Evolutionary conservation across 2,113 vertebrate genomes (phyloP).

Genomic region (Fukomys damarensis): DNA sequence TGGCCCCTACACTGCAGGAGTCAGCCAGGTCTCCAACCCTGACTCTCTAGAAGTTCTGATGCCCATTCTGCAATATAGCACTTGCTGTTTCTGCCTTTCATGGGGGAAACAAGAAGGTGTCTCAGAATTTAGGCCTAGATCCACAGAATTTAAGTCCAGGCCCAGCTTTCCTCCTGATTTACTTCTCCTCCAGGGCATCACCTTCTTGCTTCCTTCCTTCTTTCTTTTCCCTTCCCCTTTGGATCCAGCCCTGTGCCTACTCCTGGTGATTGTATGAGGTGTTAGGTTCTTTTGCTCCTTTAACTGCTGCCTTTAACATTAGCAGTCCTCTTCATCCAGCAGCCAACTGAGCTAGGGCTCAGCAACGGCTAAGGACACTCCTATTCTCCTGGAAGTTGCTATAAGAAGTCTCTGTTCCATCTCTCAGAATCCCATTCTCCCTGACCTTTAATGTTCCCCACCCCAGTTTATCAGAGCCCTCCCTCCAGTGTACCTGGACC

Average conservation of each 20-base stretch:
- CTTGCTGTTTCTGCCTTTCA: background rate
- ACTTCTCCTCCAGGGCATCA: too few relatives aligned
- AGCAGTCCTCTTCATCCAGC: background rate
- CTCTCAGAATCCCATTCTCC: background rate
- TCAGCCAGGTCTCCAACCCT: rapidly evolving
- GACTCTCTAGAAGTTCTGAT: background rate
- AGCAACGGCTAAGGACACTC: background rate
- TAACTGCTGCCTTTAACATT: background rate
- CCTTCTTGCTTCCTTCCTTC: too few relatives aligned
- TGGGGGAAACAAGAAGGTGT: background rate
- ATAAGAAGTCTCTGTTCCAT: background rate
- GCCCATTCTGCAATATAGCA: background rate
- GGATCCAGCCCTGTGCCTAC: too few relatives aligned
- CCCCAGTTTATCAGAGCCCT: background rate
- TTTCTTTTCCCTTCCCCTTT: too few relatives aligned
- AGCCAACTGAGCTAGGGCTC: background rate
- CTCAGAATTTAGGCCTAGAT: background rate
- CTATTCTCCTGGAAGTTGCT: background rate
- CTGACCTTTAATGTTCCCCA: background rate
- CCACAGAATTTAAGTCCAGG: background rate
- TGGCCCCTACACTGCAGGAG: background rate
- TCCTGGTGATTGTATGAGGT: too few relatives aligned
- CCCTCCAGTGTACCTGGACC: background rate
- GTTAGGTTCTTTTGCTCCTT: background rate
- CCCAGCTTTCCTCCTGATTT: background rate